Evolutionary conservation across 2,113 vertebrate species (phyloP), one percentile per base, ranked within the genome.

Genomic region (Irena cyanogastra): DNA sequence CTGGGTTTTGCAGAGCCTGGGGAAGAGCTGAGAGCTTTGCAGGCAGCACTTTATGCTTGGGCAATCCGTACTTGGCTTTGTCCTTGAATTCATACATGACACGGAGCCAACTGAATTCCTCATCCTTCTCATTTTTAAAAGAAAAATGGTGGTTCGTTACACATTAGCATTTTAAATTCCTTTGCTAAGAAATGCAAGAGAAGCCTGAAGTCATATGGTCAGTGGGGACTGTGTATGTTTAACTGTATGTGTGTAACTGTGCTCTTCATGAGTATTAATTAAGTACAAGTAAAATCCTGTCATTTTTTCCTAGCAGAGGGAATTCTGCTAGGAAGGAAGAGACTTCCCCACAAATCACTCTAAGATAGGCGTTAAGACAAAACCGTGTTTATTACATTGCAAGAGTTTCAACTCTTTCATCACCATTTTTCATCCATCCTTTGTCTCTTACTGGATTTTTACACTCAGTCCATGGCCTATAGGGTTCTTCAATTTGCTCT

Each of bases 51-150:
- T 1, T 4, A 18, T 31, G 64, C 56, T 59, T 66, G 59, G 77
- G 21, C 45, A 41, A 13, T n/a, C 49, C 53, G 31, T 41, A 0
- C 41, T 30, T 16, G 65, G 8, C 59, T 65, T 66, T 71, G 71
- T 13, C 68, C 54, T 71, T 54, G 22, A 21, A 33, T 65, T 44
- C 0, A 8, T 27, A 0, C 9, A 2, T 1, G 39, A n/a, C 20
- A 14, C 3, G 39, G 35, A 78, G 39, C 30, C 24, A 3, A 31
- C 28, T 13, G 28, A 16, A 7, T 33, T 42, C 50, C 39, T 68
- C n/a, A 1, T 16, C 37, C 16, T 84, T 54, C 39, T 65, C 4
- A 3, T 33, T 16, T 52, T 35, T 37, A 39, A 10, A 35, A 50
- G 24, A 37, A 39, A 54, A 45, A 4, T 2, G 8, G 13, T 3